A percentile compares a stretch with the other conserved stretches of the same genome.
phyloP scores from a whole-genome alignment of 2,797 vertebrate species.

The Arnoldichthys spilopterus region DNA sequence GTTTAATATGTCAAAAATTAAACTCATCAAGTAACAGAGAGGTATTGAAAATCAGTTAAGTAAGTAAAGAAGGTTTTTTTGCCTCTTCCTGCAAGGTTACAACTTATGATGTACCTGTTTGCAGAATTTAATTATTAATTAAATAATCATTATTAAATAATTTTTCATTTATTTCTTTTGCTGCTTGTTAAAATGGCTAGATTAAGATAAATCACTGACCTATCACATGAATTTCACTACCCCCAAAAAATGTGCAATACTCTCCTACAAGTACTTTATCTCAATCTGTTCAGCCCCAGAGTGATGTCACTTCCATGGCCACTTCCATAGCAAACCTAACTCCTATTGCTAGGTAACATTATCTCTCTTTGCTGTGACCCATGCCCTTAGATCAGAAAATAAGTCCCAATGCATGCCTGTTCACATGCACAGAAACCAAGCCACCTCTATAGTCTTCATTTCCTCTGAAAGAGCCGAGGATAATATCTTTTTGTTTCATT shows the following conservation, averaged over 20 bases:
- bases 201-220: neutral
- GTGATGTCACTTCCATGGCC: conserved; percentile 1
- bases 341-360: conserved; percentile 4
- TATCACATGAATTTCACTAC: neutral
- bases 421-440: conserved; percentile 27
- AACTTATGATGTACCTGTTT: too few relatives aligned
- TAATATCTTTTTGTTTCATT: conserved; percentile 68
- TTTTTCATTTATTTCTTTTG: neutral
- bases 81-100: too few relatives aligned
- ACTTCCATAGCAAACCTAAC: neutral
- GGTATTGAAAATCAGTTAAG: too few relatives aligned
- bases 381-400: conserved; percentile 24
- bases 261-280: neutral
- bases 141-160: too few relatives aligned
- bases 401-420: conserved; percentile 32
- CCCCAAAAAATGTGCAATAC: neutral
- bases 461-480: conserved; percentile 36
- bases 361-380: conserved; percentile 22
- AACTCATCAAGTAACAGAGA: neutral
- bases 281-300: neutral
- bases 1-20: too few relatives aligned
- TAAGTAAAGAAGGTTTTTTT: too few relatives aligned
- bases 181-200: neutral
- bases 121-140: too few relatives aligned
- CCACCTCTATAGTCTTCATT: conserved; percentile 48